Conservation (phyloP, 2,888 invertebrate species). For the Drosophila putrida region DNA sequence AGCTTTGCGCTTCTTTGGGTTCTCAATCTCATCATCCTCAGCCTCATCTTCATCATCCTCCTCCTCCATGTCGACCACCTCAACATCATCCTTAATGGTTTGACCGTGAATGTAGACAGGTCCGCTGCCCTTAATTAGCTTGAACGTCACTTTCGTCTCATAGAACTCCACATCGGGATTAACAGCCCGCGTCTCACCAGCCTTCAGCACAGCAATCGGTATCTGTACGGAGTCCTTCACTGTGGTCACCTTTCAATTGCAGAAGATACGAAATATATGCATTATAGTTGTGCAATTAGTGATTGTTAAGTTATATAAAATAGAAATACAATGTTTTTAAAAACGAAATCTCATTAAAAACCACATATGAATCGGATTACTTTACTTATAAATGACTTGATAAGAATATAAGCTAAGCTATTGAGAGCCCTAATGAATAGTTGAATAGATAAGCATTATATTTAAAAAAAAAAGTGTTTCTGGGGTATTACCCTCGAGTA, state of each 20-base stretch:
- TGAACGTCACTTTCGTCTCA: conserved; percentile 94
- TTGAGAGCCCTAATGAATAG: conserved; percentile 1
- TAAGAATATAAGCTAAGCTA: not conserved
- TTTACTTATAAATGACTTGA: not conserved
- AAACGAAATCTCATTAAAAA: conserved; percentile 3
- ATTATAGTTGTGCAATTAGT: conserved; percentile 2
- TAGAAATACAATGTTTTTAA: not conserved
- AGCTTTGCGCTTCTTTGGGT: conserved; percentile 92
- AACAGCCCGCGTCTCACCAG: conserved; percentile 91
- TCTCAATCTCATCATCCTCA: conserved; percentile 90
- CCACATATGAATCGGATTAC: conserved; percentile 2
- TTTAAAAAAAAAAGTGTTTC: not conserved
- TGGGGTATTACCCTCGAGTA: not conserved
- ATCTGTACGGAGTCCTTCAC: conserved; percentile 90
- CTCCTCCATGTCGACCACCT: conserved; percentile 93
- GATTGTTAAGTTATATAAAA: not conserved
- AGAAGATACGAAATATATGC: not conserved
- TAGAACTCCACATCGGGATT: conserved; percentile 94
- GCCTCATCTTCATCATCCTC: conserved; percentile 90
- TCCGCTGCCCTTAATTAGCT: conserved; percentile 91
- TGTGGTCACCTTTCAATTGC: conserved; percentile 81
- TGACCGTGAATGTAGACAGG: conserved; percentile 95
- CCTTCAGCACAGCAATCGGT: conserved; percentile 93
- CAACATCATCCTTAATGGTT: conserved; percentile 92
- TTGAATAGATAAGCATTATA: conserved; percentile 10